Percentiles rank a stretch among this genome's conserved stretches.
Conservation (phyloP, 2,113 vertebrate genomes). For the Tiliqua scincoides region DNA sequence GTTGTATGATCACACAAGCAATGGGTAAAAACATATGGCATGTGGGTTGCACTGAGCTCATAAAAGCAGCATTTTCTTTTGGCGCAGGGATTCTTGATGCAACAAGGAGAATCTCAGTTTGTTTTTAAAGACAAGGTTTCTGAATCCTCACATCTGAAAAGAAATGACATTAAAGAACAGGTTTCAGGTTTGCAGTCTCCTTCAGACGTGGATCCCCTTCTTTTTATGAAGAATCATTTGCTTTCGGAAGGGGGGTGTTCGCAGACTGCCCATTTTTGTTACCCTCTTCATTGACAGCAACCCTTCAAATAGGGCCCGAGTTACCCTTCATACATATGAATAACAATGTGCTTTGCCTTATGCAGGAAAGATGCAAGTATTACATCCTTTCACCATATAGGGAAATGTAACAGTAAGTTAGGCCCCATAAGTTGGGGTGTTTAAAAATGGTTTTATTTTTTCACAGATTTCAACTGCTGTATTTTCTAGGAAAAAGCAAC, state of each 20-base stretch:
- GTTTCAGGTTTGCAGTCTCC: background rate
- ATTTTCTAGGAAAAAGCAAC: too few relatives aligned
- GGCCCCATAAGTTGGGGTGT: too few relatives aligned
- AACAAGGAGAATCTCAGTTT: background rate
- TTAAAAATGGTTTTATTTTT: too few relatives aligned
- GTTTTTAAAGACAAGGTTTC: background rate
- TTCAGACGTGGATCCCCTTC: background rate
- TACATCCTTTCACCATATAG: background rate
- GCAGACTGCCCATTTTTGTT: background rate
- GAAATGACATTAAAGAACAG: background rate
- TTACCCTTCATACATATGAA: too few relatives aligned
- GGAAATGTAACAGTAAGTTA: too few relatives aligned
- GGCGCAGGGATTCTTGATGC: background rate
- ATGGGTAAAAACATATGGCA: background rate
- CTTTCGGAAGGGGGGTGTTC: background rate
- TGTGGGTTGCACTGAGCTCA: background rate
- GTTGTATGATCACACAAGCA: constrained; percentile 6
- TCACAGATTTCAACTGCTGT: too few relatives aligned
- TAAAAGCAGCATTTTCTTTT: background rate
- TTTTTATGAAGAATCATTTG: background rate
- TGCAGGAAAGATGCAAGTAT: background rate
- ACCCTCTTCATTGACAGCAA: too few relatives aligned
- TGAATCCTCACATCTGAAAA: background rate
- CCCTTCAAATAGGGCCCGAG: too few relatives aligned
- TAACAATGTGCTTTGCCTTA: background rate